Percentiles rank a stretch among this genome's conserved stretches.
phyloP scores from a whole-genome alignment of 2,797 vertebrate genomes.

The Scleropages formosus region DNA sequence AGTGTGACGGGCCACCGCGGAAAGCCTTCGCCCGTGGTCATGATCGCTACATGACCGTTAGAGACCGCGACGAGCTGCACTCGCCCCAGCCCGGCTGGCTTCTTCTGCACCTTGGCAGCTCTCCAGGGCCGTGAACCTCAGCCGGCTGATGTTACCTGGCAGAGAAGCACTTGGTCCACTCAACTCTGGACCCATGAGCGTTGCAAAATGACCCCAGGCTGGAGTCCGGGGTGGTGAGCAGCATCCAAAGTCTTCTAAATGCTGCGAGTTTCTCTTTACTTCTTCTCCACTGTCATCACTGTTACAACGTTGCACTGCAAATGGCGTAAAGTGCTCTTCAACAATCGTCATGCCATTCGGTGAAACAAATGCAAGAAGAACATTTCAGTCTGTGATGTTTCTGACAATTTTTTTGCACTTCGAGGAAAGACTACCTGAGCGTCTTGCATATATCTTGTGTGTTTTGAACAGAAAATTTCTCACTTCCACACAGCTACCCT shows the following conservation, averaged over 20 bases:
- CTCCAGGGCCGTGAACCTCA: conserved; percentile 41
- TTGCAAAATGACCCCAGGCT: background rate
- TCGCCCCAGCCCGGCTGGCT: conserved; percentile 11
- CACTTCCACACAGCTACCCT: too few species aligned
- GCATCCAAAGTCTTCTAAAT: background rate
- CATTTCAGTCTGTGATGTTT: background rate
- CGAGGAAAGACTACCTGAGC: too few species aligned
- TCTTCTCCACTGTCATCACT: background rate
- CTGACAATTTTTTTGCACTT: background rate
- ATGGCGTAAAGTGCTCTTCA: too few species aligned
- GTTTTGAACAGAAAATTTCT: too few species aligned
- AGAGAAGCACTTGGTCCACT: conserved; percentile 13
- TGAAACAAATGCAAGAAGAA: too few species aligned
- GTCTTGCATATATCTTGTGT: too few species aligned
- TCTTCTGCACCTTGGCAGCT: conserved; percentile 27
- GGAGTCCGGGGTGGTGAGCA: background rate
- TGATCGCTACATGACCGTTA: conserved; percentile 40
- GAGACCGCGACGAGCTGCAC: conserved; percentile 34
- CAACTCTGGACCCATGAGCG: background rate
- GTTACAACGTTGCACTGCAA: background rate
- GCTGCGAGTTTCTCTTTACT: background rate
- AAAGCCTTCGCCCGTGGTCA: background rate
- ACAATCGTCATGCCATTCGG: background rate
- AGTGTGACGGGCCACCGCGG: background rate
- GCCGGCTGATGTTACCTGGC: conserved; percentile 32